Evolutionary conservation across 2,113 vertebrate species (phyloP).

Genomic region (Candoia aspera): DNA sequence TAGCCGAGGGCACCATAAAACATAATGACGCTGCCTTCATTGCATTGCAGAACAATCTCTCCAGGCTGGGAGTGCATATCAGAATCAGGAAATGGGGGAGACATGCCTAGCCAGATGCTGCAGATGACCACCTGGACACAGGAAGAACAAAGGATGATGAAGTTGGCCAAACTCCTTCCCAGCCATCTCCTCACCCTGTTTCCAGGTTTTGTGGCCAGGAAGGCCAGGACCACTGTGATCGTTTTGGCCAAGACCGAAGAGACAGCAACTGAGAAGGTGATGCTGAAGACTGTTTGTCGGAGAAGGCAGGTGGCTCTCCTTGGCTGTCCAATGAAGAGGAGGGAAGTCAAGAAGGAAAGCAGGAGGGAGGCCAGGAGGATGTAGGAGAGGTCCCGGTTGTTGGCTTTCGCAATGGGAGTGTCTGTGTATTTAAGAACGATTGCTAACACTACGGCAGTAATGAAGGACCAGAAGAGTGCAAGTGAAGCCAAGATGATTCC

Average conservation of each 20-base stretch:
- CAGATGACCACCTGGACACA: not conserved
- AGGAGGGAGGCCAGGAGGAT: not conserved
- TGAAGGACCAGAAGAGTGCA: not conserved
- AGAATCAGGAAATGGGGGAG: not conserved
- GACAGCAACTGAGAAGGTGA: not conserved
- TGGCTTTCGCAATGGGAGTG: not conserved
- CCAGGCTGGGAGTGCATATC: not conserved
- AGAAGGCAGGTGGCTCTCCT: not conserved
- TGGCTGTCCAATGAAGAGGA: not conserved
- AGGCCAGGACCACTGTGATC: not conserved
- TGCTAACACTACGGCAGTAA: not conserved
- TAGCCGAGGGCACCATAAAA: not conserved
- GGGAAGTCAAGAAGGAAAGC: not conserved
- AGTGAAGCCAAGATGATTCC: not conserved
- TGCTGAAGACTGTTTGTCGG: not conserved
- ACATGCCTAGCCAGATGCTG: not conserved
- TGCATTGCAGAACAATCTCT: not conserved
- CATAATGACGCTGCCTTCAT: not conserved
- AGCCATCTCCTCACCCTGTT: not conserved
- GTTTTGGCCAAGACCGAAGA: not conserved
- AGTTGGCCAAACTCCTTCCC: not conserved
- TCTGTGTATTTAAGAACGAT: not conserved
- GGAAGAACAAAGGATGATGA: not conserved
- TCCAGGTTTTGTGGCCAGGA: not conserved
- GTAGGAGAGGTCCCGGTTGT: not conserved